A percentile compares a stretch with the other conserved stretches of the same genome.
Evolutionary conservation across 2,888 invertebrate species (phyloP).

Genomic region (Pristionchus japonicus): DNA sequence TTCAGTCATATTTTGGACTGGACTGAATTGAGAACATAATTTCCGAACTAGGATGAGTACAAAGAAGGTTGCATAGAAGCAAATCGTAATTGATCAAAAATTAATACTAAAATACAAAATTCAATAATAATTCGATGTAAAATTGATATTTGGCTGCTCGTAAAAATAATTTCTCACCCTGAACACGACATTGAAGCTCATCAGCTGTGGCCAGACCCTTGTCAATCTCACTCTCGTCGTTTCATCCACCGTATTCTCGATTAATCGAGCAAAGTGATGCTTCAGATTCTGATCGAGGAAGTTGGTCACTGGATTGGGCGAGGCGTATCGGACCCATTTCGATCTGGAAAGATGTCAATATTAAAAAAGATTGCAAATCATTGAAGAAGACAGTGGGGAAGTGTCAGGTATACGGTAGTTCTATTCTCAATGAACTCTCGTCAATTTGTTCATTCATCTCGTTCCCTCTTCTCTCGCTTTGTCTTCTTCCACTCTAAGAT

Average conservation of each 20-base stretch:
- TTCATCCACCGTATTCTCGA: slow-evolving; percentile 64
- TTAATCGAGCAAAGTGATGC: slow-evolving; percentile 38
- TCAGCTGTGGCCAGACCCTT: slow-evolving; percentile 68
- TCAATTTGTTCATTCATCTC: no score
- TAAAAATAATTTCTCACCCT: slow-evolving; percentile 52
- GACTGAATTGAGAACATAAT: no score
- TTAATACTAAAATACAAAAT: no score
- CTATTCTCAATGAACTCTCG: no score
- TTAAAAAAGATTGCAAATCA: background rate
- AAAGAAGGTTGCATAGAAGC: no score
- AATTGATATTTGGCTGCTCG: no score
- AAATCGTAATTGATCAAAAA: no score
- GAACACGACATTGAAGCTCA: slow-evolving; percentile 67
- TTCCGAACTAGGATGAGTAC: no score
- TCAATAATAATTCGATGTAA: no score
- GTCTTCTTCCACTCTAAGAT: background rate
- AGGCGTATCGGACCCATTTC: slow-evolving; percentile 68
- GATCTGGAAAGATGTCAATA: slow-evolving; percentile 46
- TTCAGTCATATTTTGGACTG: no score
- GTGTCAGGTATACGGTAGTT: background rate
- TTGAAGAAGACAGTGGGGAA: background rate
- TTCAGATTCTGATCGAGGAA: slow-evolving; percentile 59
- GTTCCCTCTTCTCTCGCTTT: background rate
- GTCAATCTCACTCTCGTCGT: slow-evolving; percentile 63
- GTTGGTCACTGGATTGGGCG: slow-evolving; percentile 62